These are phyloP conservation scores for Mesorhabditis sp. DNA, from an alignment of 2,888 invertebrate genomes.

Conservation along the genomic window DNA sequence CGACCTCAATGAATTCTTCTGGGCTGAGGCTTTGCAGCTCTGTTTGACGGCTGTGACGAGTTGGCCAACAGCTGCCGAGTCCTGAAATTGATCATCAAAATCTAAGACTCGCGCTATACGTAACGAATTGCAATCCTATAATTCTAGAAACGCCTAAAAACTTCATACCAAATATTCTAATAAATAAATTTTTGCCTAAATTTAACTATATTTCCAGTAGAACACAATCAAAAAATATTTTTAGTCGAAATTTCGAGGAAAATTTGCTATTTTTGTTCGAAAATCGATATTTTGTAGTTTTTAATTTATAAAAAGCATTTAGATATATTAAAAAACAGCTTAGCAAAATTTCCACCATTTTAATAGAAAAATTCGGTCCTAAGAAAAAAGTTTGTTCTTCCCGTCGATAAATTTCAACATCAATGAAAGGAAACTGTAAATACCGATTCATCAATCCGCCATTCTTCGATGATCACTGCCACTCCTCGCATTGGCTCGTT, in stretches of 20 bases:
- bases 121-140: no score
- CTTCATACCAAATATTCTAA: no score
- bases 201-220: no score
- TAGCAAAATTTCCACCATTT: neutral
- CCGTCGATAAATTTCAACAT: no score
- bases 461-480: constrained; percentile 81
- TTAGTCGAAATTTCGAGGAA: neutral
- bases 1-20: constrained; percentile 63
- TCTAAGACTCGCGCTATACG: no score
- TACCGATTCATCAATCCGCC: constrained; percentile 63
- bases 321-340: neutral
- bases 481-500: constrained; percentile 96
- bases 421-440: no score
- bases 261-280: no score
- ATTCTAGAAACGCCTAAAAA: no score
- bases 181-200: no score
- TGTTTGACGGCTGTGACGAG: constrained; percentile 86
- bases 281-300: neutral
- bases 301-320: neutral
- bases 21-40: constrained; percentile 81
- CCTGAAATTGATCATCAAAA: constrained; percentile 13
- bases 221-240: neutral
- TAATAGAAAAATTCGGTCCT: no score
- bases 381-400: no score
- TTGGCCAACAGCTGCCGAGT: constrained; percentile 67